Evolutionary conservation across 1,140 invertebrate genomes (phyloP).

Genomic region (Drosophila bocki): DNA sequence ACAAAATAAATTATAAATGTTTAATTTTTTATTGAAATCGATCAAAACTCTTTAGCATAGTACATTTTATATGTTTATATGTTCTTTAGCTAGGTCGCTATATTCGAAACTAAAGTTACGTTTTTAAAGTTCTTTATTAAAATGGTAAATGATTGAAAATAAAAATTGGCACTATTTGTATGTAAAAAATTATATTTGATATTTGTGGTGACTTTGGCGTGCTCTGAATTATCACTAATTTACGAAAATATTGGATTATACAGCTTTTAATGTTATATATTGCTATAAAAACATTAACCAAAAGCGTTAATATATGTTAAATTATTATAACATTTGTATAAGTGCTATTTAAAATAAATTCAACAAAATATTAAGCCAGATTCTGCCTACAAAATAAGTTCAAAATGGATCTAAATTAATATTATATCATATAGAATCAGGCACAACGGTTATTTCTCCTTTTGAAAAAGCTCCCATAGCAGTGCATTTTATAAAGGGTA

Average conservation of each 20-base stretch:
- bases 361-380: too few relatives aligned
- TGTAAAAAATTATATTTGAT: too few relatives aligned
- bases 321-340: too few relatives aligned
- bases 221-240: background rate
- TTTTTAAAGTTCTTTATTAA: background rate
- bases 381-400: too few relatives aligned
- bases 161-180: background rate
- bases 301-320: too few relatives aligned
- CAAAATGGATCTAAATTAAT: too few relatives aligned
- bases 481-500: slow-evolving; percentile 9
- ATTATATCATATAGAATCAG: background rate
- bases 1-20: background rate
- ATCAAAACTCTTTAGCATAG: background rate
- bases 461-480: background rate
- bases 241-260: background rate
- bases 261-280: background rate
- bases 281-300: background rate
- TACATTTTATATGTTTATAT: background rate
- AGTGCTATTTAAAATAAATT: too few relatives aligned
- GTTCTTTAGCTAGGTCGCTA: background rate
- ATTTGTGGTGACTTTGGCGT: background rate
- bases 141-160: background rate
- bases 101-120: background rate
- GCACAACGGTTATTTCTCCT: background rate
- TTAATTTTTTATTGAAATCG: background rate